A percentile compares a stretch with the other conserved stretches of the same genome.
Conservation (phyloP, 2,113 vertebrate species). For the Chlorodrepanis virens region DNA sequence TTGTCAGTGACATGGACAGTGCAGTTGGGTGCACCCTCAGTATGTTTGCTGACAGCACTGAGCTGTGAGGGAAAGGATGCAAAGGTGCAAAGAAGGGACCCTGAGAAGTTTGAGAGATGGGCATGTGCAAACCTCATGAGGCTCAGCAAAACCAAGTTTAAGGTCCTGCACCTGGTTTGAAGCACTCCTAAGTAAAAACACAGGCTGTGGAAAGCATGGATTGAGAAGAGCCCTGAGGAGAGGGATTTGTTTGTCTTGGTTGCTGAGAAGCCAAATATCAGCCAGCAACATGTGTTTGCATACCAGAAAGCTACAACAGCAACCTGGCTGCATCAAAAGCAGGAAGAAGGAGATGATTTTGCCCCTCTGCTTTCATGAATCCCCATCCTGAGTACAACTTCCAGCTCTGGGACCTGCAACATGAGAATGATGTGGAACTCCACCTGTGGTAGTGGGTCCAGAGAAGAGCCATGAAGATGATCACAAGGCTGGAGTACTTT, state of each 20-base stretch:
- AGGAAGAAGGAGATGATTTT: not conserved
- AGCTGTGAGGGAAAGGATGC: not conserved
- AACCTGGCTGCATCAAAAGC: not conserved
- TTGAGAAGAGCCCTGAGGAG: not conserved
- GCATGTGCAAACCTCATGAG: not conserved
- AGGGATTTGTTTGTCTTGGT: not conserved
- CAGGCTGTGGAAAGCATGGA: not conserved
- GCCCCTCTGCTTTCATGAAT: not conserved
- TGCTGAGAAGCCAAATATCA: not conserved
- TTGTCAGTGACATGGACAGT: not conserved
- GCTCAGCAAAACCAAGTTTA: not conserved
- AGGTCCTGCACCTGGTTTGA: not conserved
- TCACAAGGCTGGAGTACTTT: not conserved
- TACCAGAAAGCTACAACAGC: no score
- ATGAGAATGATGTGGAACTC: not conserved
- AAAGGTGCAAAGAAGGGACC: not conserved
- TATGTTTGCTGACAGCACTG: rapidly evolving
- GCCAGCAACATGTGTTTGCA: rapidly evolving
- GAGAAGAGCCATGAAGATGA: not conserved
- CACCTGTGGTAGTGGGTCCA: no score
- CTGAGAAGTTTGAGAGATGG: not conserved
- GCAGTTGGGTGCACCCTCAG: not conserved
- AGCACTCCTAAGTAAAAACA: not conserved
- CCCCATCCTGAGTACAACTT: rapidly evolving
- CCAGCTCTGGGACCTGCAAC: not conserved